These are phyloP conservation scores for Alsophila aescularia DNA, from an alignment of 2,888 invertebrate species.

Conservation along the genomic window DNA sequence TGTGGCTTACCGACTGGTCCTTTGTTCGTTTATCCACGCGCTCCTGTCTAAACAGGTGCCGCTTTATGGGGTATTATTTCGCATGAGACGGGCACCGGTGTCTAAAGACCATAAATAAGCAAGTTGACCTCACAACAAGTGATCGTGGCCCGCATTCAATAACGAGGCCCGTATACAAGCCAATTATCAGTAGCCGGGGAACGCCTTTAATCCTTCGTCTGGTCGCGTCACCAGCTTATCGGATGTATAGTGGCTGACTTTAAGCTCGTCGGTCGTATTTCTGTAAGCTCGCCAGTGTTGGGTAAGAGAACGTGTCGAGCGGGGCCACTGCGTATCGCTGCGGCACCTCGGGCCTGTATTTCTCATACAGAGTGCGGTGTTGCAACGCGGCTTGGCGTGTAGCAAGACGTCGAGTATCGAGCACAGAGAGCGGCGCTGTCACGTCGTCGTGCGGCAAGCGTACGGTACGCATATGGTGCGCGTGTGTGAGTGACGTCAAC, in stretches of 20 bases:
- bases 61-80: slow-evolving; percentile 54
- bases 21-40: slow-evolving; percentile 62
- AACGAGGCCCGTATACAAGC: slow-evolving; percentile 66
- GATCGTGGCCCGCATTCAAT: slow-evolving; percentile 66
- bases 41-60: slow-evolving; percentile 62
- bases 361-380: slow-evolving; percentile 71
- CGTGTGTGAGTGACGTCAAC: slow-evolving; percentile 82
- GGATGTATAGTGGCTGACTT: slow-evolving; percentile 29
- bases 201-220: slow-evolving; percentile 55
- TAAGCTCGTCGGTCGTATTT: slow-evolving; percentile 46
- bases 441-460: slow-evolving; percentile 51
- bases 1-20: slow-evolving; percentile 53
- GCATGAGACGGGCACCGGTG: slow-evolving; percentile 40
- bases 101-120: slow-evolving; percentile 39
- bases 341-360: slow-evolving; percentile 60
- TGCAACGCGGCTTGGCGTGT: slow-evolving; percentile 64
- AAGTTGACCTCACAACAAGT: slow-evolving; percentile 41
- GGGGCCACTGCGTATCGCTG: slow-evolving; percentile 74
- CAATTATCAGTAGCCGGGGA: slow-evolving; percentile 62
- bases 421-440: slow-evolving; percentile 65
- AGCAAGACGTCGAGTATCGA: slow-evolving; percentile 67
- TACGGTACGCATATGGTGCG: slow-evolving; percentile 63
- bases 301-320: slow-evolving; percentile 80
- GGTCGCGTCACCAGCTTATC: slow-evolving; percentile 36
- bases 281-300: slow-evolving; percentile 57